Percentiles rank a stretch among this genome's conserved stretches.
These are phyloP conservation scores for Pangasius djambal DNA, from an alignment of 2,797 vertebrate genomes.

Conservation along the genomic window DNA sequence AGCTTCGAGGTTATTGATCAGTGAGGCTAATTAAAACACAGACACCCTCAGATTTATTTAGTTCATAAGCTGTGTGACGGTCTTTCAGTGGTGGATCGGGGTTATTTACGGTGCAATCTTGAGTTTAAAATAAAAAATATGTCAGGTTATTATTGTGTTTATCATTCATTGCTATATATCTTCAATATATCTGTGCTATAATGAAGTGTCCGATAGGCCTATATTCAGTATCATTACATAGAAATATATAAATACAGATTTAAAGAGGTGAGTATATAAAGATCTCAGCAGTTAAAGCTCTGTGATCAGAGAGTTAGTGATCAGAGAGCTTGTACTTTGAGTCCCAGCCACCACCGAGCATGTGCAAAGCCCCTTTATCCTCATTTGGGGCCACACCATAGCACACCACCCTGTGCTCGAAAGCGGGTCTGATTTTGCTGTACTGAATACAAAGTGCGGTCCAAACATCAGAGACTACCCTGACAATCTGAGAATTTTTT, in stretches of 20 bases:
- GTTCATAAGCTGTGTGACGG: neutral
- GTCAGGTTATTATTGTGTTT: neutral
- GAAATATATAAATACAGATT: neutral
- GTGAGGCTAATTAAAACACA: constrained; percentile 43
- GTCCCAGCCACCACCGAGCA: neutral
- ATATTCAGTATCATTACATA: neutral
- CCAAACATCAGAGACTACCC: neutral
- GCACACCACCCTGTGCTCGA: neutral
- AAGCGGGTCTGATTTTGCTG: neutral
- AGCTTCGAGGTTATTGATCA: constrained; percentile 33
- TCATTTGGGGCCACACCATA: neutral
- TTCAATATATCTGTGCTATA: constrained; percentile 1
- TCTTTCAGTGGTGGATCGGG: neutral
- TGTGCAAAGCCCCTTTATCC: neutral
- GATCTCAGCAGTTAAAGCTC: neutral
- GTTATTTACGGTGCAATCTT: neutral
- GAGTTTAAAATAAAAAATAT: neutral
- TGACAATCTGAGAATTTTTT: neutral
- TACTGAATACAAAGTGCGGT: neutral
- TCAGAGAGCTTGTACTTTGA: neutral
- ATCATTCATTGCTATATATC: neutral
- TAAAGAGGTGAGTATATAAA: neutral
- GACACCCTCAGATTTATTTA: constrained; percentile 30
- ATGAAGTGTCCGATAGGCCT: no score
- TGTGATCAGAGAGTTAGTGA: neutral